Conservation (phyloP, 1,140 invertebrate genomes). For the Drosophila orena region DNA sequence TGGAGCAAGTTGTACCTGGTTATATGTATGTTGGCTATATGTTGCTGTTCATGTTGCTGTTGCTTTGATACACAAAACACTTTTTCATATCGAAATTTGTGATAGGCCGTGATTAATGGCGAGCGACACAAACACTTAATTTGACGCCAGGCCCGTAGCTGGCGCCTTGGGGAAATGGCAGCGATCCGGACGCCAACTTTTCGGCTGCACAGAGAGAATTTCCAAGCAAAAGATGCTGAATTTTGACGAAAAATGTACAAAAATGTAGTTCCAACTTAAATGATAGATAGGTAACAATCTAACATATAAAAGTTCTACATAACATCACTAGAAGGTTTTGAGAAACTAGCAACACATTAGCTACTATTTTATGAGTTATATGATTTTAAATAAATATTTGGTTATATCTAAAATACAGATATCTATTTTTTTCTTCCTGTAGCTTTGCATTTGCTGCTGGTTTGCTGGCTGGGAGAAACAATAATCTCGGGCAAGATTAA, state of each 20-base stretch:
- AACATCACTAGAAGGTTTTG: too few species aligned
- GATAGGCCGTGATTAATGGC: slow-evolving; percentile 83
- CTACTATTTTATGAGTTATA: too few species aligned
- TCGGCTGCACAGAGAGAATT: neutral
- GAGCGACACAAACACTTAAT: slow-evolving; percentile 85
- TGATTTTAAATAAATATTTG: neutral
- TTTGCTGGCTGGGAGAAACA: slow-evolving; percentile 48
- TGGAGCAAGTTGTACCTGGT: slow-evolving; percentile 71
- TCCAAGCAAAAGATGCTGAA: neutral
- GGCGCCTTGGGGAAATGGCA: slow-evolving; percentile 74
- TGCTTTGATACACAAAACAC: slow-evolving; percentile 78
- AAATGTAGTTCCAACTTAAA: too few species aligned
- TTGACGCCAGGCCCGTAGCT: slow-evolving; percentile 77
- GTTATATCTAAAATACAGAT: too few species aligned
- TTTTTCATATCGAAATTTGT: slow-evolving; percentile 83
- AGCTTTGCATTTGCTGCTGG: slow-evolving; percentile 39
- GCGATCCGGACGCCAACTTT: slow-evolving; percentile 22
- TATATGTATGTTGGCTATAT: slow-evolving; percentile 13
- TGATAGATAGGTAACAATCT: too few species aligned
- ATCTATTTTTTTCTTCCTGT: slow-evolving; percentile 7
- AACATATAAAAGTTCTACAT: too few species aligned
- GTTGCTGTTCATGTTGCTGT: slow-evolving; percentile 51
- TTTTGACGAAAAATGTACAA: too few species aligned
- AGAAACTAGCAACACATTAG: too few species aligned
- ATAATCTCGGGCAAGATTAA: slow-evolving; percentile 83